Percentiles rank a stretch among this genome's conserved stretches.
These are phyloP conservation scores for Aphodius granarius DNA, from an alignment of 2,888 invertebrate genomes.

Conservation along the genomic window DNA sequence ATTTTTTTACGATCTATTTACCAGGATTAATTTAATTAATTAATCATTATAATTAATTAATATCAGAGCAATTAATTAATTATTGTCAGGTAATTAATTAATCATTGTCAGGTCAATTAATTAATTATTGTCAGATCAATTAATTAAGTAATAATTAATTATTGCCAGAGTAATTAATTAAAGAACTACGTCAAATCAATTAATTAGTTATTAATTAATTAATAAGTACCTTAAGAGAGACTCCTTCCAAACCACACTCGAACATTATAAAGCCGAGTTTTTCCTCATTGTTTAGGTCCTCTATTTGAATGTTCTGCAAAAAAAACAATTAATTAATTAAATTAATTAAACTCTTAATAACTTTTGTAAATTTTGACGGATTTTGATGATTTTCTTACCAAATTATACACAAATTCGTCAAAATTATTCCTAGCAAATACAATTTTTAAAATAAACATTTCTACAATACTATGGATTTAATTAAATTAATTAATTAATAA, in stretches of 20 bases:
- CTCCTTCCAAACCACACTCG: constrained; percentile 92
- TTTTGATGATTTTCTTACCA: too few species aligned
- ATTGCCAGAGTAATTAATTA: neutral
- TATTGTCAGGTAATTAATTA: neutral
- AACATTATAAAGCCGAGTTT: constrained; percentile 94
- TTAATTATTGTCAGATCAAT: neutral
- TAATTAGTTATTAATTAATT: constrained; percentile 32
- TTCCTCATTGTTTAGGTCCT: constrained; percentile 61
- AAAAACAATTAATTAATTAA: neutral
- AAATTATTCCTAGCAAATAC: too few species aligned
- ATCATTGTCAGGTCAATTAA: neutral
- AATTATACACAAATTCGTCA: too few species aligned
- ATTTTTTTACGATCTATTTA: constrained; percentile 64
- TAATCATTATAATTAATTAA: neutral
- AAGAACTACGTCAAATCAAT: neutral
- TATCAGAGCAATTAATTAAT: neutral
- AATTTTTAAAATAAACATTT: too few species aligned
- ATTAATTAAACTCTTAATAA: neutral
- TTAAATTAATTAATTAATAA: neutral
- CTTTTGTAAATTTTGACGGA: neutral
- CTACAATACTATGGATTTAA: too few species aligned
- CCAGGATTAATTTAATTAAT: too few species aligned
- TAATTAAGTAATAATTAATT: too few species aligned
- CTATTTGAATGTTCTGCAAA: constrained; percentile 40
- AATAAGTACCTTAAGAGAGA: constrained; percentile 77